phyloP scores from a whole-genome alignment of 2,888 invertebrate genomes.

The Sarcophaga subvicina region DNA sequence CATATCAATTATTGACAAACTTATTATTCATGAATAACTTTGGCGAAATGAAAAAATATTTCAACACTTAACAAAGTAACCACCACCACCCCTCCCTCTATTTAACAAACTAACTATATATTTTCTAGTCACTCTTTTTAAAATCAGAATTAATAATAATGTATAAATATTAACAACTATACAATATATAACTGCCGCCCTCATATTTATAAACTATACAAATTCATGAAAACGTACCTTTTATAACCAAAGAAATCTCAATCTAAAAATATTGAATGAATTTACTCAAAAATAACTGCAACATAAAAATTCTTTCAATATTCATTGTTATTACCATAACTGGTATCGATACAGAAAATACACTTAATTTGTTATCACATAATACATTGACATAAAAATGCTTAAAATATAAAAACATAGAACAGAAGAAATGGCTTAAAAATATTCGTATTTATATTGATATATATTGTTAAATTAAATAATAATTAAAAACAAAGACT shows the following conservation, averaged over 20 bases:
- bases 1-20: conserved; percentile 56
- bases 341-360: conserved; percentile 30
- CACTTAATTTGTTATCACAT: conserved; percentile 46
- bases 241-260: conserved; percentile 49
- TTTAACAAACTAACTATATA: conserved; percentile 59
- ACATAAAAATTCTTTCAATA: conserved; percentile 1
- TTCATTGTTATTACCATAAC: conserved; percentile 41
- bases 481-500: conserved; percentile 51
- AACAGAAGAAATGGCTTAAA: conserved; percentile 42
- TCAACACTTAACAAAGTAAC: conserved; percentile 16
- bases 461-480: conserved; percentile 56
- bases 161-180: conserved; percentile 30
- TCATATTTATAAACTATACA: conserved; percentile 41
- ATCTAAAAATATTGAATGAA: conserved; percentile 24
- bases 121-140: conserved; percentile 67
- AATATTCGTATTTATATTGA: conserved; percentile 51
- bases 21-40: conserved; percentile 14
- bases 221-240: conserved; percentile 60
- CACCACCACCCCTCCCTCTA: neutral
- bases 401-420: conserved; percentile 22
- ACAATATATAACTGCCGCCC: conserved; percentile 68
- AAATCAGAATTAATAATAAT: neutral
- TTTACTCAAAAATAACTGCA: conserved; percentile 3
- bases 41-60: conserved; percentile 1
- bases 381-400: conserved; percentile 18